These are phyloP conservation scores for Atta cephalotes DNA, from an alignment of 1,140 invertebrate species.

Conservation along the genomic window DNA sequence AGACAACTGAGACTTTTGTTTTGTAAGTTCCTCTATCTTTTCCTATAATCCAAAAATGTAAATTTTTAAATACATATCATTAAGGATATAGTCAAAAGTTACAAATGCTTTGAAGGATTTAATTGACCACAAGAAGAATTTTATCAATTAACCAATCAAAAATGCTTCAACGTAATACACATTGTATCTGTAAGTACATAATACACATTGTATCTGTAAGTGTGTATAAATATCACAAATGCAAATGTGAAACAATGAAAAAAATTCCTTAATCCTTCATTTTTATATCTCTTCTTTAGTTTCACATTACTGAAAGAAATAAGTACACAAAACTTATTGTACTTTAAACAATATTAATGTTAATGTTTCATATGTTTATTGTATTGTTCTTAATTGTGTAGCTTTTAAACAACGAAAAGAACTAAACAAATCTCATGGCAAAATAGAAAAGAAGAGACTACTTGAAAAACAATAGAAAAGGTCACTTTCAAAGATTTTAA, in stretches of 20 bases:
- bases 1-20: conserved; percentile 91
- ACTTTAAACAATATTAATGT: not conserved
- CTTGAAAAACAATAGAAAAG: no score
- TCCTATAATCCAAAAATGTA: conserved; percentile 81
- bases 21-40: conserved; percentile 89
- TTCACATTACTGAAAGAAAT: not conserved
- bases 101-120: no score
- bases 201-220: no score
- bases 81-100: not conserved
- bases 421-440: not conserved
- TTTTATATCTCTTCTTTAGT: not conserved
- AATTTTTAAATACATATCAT: not conserved
- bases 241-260: not conserved
- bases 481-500: not conserved
- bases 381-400: not conserved
- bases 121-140: no score
- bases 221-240: not conserved
- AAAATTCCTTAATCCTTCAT: not conserved
- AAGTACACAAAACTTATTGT: not conserved
- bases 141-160: no score
- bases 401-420: not conserved
- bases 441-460: not conserved
- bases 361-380: not conserved
- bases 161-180: no score
- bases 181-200: no score